Evolutionary conservation across 2,797 vertebrate species (phyloP), one percentile per base, ranked within the genome.

Genomic region (Tinamus major): DNA sequence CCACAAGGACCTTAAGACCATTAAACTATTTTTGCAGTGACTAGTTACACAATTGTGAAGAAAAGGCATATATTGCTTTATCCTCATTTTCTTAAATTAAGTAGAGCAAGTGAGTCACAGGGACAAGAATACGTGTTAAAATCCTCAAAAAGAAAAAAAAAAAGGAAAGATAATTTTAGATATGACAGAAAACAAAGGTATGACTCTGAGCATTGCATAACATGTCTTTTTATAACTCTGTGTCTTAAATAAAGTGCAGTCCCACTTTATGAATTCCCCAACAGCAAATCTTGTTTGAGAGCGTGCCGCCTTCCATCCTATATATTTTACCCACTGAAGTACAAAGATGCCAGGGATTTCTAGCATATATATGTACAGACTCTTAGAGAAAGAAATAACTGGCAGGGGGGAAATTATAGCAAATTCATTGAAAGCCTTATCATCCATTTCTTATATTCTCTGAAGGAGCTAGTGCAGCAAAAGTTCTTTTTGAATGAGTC

Each of bases 31-130:
- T 87, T 87, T 83, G 31, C 62, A 87, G 55, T n/a, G 42, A 71
- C 69, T 88, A 0, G 0, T 82, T 93, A 31, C 65, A 59, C 69
- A 80, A 80, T 44, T 78, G 29, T 49, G 63, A 91, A 72, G 7
- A 86, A 91, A 88, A 72, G 12, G n/a, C 42, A 68, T 8, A 2
- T 72, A 46, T 46, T 65, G 77, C 49, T 87, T 90, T 79, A 89
- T 58, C 68, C 39, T 87, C 31, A 16, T 92, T 93, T 85, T 71
- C 62, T 89, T 75, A 67, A 82, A 72, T 29, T 62, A 71, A 91
- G 48, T 23, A 79, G 41, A 87, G 21, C 49, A 76, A 93, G 17
- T 90, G 95, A 95, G 64, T 95, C 93, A 96, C 56, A 61, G 42
- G 84, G 83, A 59, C 26, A 79, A 76, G 64, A 90, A 85, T 84